Evolutionary conservation across 1,140 invertebrate species (phyloP).

Genomic region (Listronotus bonariensis): DNA sequence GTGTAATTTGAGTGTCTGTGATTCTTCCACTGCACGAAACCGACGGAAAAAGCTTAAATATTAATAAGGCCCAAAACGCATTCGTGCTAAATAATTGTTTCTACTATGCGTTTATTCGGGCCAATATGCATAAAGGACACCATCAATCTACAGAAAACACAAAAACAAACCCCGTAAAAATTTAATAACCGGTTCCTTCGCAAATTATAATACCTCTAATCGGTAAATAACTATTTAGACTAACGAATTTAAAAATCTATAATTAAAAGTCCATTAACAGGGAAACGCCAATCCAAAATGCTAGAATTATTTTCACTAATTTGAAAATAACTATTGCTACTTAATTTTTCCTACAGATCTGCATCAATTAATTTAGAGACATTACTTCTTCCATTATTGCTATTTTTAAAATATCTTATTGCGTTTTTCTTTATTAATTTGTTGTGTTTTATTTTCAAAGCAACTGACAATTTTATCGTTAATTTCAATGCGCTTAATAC

Average conservation of each 20-base stretch:
- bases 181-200: constrained; percentile 20
- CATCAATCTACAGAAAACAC: constrained; percentile 16
- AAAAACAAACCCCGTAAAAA: constrained; percentile 17
- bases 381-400: too few species aligned
- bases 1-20: constrained; percentile 53
- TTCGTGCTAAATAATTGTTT: constrained; percentile 49
- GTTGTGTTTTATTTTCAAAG: too few species aligned
- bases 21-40: constrained; percentile 47
- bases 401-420: too few species aligned
- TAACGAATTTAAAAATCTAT: constrained; percentile 12
- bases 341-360: background rate
- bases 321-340: constrained; percentile 8
- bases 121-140: constrained; percentile 25
- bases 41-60: constrained; percentile 47
- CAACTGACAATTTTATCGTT: too few species aligned
- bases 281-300: background rate
- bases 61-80: constrained; percentile 50
- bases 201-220: constrained; percentile 28
- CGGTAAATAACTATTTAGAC: constrained; percentile 33
- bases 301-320: constrained; percentile 6
- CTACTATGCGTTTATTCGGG: constrained; percentile 41
- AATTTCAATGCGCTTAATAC: too few species aligned
- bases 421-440: too few species aligned
- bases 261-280: constrained; percentile 28
- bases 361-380: too few species aligned